Conservation (phyloP, 2,888 invertebrate genomes). For the Mechanitis mazaeus region DNA sequence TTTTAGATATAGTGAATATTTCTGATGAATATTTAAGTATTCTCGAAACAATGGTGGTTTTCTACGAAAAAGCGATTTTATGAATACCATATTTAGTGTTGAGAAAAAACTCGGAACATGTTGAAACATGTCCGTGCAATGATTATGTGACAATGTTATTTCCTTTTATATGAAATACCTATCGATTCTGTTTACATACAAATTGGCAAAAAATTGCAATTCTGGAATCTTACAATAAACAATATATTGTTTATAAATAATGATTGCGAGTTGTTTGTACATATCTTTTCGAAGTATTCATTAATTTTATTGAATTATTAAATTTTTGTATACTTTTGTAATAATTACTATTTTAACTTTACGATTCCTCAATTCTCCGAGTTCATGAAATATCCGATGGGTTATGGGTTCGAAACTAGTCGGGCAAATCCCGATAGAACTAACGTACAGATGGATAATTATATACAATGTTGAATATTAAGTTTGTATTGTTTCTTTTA, state of each 20-base stretch:
- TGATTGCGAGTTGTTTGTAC: too few species aligned
- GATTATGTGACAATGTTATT: slow-evolving; percentile 47
- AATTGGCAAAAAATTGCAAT: slow-evolving; percentile 14
- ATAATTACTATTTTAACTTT: too few species aligned
- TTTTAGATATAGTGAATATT: slow-evolving; percentile 22
- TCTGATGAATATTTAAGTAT: slow-evolving; percentile 22
- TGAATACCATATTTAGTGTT: slow-evolving; percentile 48
- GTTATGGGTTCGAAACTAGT: too few species aligned
- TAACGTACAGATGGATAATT: too few species aligned
- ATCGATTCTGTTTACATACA: slow-evolving; percentile 19
- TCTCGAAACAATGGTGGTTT: slow-evolving; percentile 29
- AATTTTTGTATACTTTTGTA: too few species aligned
- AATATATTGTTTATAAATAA: slow-evolving; percentile 10
- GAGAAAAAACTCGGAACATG: slow-evolving; percentile 25
- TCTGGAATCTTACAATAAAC: slow-evolving; percentile 18
- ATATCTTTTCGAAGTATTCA: too few species aligned
- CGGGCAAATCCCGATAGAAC: too few species aligned
- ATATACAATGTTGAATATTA: too few species aligned
- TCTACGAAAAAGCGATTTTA: slow-evolving; percentile 46
- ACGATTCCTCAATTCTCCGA: too few species aligned
- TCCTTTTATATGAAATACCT: slow-evolving; percentile 22
- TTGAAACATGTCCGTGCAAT: slow-evolving; percentile 30
- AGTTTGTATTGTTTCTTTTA: too few species aligned
- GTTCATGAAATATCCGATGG: too few species aligned
- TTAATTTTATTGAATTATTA: too few species aligned